These are phyloP conservation scores for Mastomys coucha DNA, from an alignment of 2,113 vertebrate genomes.

Conservation along the genomic window DNA sequence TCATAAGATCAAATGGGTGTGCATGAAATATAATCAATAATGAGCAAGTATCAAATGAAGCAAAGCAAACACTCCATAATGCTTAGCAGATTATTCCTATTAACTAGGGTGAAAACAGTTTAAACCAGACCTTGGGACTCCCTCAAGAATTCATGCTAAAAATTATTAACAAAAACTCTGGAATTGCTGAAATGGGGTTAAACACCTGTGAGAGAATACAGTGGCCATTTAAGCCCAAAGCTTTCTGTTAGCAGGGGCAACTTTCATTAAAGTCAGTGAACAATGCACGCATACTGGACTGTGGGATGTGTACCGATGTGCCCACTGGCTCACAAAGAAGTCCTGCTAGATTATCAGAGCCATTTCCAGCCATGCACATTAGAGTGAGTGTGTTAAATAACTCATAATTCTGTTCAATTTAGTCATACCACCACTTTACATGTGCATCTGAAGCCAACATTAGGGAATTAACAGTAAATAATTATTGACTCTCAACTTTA, in stretches of 20 bases:
- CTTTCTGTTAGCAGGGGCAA: constrained; percentile 3
- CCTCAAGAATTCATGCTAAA: constrained; percentile 7
- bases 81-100: neutral
- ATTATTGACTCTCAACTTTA: constrained; percentile 82
- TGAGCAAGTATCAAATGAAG: constrained; percentile 13
- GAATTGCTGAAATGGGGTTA: neutral
- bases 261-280: constrained; percentile 29
- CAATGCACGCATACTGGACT: neutral
- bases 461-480: constrained; percentile 87
- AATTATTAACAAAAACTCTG: constrained; percentile 5
- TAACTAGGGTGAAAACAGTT: constrained; percentile 24
- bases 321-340: constrained; percentile 37
- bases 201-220: neutral
- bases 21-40: neutral
- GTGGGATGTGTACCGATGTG: neutral
- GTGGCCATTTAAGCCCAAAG: neutral
- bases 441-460: constrained; percentile 71
- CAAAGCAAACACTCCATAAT: neutral
- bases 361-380: constrained; percentile 47
- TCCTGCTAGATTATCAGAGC: neutral
- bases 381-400: constrained; percentile 72
- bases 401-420: constrained; percentile 65
- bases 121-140: neutral
- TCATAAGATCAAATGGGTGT: constrained; percentile 21
- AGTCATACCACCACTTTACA: constrained; percentile 68